A percentile compares a stretch with the other conserved stretches of the same genome.
These are phyloP conservation scores for Hylaeus volcanicus DNA, from an alignment of 1,140 invertebrate species.

Conservation along the genomic window DNA sequence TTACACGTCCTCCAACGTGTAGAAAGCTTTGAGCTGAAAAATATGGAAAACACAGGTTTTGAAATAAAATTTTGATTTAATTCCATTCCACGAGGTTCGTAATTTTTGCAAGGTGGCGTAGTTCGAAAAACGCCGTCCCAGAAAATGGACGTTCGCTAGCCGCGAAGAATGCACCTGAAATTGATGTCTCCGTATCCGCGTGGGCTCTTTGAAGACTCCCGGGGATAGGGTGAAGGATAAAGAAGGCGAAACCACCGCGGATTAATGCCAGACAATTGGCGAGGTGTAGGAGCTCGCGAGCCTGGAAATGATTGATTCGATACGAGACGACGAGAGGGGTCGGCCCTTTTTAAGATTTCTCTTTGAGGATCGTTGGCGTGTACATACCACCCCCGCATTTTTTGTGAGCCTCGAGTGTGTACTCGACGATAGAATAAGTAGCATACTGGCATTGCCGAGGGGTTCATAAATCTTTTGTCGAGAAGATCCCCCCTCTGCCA, in stretches of 20 bases:
- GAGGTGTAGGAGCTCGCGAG: slow-evolving; percentile 10
- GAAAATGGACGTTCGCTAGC: too few relatives aligned
- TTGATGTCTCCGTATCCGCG: too few relatives aligned
- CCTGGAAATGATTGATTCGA: slow-evolving; percentile 57
- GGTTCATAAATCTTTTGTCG: slow-evolving; percentile 74
- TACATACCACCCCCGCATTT: slow-evolving; percentile 54
- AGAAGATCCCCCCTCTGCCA: slow-evolving; percentile 60
- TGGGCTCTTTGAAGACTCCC: neutral
- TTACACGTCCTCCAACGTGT: too few relatives aligned
- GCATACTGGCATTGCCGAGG: slow-evolving; percentile 66
- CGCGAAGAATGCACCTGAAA: too few relatives aligned
- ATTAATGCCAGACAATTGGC: slow-evolving; percentile 30
- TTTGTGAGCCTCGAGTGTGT: slow-evolving; percentile 67
- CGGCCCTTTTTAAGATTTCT: slow-evolving; percentile 47
- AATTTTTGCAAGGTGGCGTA: too few relatives aligned
- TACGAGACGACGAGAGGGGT: neutral
- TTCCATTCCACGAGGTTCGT: too few relatives aligned
- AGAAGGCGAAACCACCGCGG: neutral
- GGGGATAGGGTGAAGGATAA: neutral
- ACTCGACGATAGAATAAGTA: slow-evolving; percentile 72
- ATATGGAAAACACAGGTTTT: too few relatives aligned
- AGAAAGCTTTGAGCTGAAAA: too few relatives aligned
- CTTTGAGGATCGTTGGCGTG: slow-evolving; percentile 60
- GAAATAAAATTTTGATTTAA: too few relatives aligned
- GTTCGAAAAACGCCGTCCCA: too few relatives aligned